Conservation (phyloP, 1,140 invertebrate species). For the Drosophila pseudoananassae region DNA sequence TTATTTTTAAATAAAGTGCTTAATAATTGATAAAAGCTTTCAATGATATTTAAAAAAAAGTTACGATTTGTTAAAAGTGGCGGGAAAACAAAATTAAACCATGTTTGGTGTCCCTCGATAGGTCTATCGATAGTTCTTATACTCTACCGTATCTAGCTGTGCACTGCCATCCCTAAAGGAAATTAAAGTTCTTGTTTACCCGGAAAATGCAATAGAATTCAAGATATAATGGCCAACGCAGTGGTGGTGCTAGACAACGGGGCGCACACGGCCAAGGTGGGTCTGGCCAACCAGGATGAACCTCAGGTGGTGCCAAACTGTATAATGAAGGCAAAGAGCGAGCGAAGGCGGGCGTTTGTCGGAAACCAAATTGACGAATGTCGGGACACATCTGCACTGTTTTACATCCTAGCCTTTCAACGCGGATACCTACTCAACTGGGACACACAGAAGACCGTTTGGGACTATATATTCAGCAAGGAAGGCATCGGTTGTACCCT, state of each 20-base stretch:
- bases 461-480: conserved; percentile 97
- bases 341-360: conserved; percentile 95
- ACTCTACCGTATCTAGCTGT: not conserved
- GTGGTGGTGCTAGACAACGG: conserved; percentile 92
- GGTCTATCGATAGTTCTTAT: not conserved
- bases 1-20: too few relatives aligned
- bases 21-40: too few relatives aligned
- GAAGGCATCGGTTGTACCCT: conserved; percentile 93
- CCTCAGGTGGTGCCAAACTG: conserved; percentile 94
- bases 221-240: conserved; percentile 39
- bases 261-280: conserved; percentile 93
- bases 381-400: conserved; percentile 96
- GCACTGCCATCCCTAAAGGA: not conserved
- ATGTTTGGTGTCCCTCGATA: too few relatives aligned
- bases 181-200: not conserved
- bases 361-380: conserved; percentile 98
- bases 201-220: conserved; percentile 10
- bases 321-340: conserved; percentile 99
- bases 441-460: conserved; percentile 96
- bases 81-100: too few relatives aligned
- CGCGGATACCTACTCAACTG: conserved; percentile 98
- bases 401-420: conserved; percentile 97
- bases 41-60: too few relatives aligned
- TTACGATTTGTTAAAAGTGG: too few relatives aligned
- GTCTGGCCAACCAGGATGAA: conserved; percentile 88